Percentiles rank a stretch among this genome's conserved stretches.
These are phyloP conservation scores for Distichodus sexfasciatus DNA, from an alignment of 2,797 vertebrate species.

Conservation along the genomic window DNA sequence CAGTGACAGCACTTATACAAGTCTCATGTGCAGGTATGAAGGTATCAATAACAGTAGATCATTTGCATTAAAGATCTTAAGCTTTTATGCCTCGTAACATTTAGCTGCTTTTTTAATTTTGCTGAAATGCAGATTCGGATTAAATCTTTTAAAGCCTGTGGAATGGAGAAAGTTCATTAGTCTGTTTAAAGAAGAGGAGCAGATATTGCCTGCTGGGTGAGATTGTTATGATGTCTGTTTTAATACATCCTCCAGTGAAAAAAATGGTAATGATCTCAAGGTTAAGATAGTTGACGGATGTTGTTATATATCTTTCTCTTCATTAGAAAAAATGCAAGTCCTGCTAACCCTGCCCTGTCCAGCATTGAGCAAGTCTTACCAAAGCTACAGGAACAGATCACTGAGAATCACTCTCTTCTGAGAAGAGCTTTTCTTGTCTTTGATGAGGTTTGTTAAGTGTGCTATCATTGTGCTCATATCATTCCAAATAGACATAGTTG, in stretches of 20 bases:
- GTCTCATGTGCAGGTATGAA: conserved; percentile 72
- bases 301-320: conserved; percentile 12
- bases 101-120: conserved; percentile 12
- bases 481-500: too few relatives aligned
- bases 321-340: conserved; percentile 22
- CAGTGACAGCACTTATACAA: conserved; percentile 65
- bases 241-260: neutral
- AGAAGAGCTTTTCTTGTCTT: conserved; percentile 61
- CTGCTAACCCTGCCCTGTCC: conserved; percentile 6
- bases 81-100: neutral
- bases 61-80: neutral
- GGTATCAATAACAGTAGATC: neutral
- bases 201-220: conserved; percentile 28
- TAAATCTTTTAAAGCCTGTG: conserved; percentile 59
- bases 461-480: too few relatives aligned
- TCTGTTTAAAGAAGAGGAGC: conserved; percentile 47
- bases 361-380: conserved; percentile 39
- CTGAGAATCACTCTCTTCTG: conserved; percentile 54
- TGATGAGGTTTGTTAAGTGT: conserved; percentile 54
- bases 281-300: neutral
- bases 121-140: conserved; percentile 58
- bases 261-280: too few relatives aligned
- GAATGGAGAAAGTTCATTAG: conserved; percentile 71
- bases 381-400: conserved; percentile 49
- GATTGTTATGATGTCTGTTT: neutral